Evolutionary conservation across 35 echinoderm and acorn worm genomes (phyloP).

Genomic region (Patiria miniata): DNA sequence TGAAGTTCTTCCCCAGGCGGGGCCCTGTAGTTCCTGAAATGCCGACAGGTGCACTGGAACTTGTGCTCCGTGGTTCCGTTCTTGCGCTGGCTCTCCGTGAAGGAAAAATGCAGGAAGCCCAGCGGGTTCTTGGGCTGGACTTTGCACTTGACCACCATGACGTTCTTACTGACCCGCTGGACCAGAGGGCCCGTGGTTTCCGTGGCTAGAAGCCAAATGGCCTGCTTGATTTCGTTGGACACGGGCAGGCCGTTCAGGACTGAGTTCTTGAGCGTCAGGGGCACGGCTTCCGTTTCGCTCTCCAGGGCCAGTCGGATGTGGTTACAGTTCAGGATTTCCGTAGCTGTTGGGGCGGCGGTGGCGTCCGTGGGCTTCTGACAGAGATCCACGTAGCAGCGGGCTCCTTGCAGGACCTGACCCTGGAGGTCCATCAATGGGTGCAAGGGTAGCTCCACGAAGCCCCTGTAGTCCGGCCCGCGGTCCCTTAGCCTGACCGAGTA

Average conservation of each 20-base stretch:
- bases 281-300: conserved; percentile 75
- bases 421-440: conserved; percentile 53
- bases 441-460: conserved; percentile 90
- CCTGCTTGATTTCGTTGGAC: conserved; percentile 98
- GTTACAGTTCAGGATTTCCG: conserved; percentile 44
- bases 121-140: conserved; percentile 82
- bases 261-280: conserved; percentile 92
- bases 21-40: conserved; percentile 79
- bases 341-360: conserved; percentile 11
- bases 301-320: conserved; percentile 81
- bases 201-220: conserved; percentile 95
- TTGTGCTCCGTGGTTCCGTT: conserved; percentile 57
- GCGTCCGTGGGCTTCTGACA: conserved; percentile 67
- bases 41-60: conserved; percentile 90
- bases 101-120: conserved; percentile 96
- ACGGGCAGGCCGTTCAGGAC: conserved; percentile 88
- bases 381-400: conserved; percentile 82
- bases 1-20: conserved; percentile 67
- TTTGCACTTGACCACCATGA: conserved; percentile 99
- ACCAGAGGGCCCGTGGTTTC: conserved; percentile 97
- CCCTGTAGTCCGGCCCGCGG: conserved; percentile 82
- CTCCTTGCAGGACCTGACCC: conserved; percentile 40
- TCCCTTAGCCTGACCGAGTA: conserved; percentile 94
- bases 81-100: conserved; percentile 70
- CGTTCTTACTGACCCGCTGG: conserved; percentile 93